Percentiles rank a stretch among this genome's conserved stretches.
Conservation (phyloP, 2,888 invertebrate genomes). For the Sesia apiformis region DNA sequence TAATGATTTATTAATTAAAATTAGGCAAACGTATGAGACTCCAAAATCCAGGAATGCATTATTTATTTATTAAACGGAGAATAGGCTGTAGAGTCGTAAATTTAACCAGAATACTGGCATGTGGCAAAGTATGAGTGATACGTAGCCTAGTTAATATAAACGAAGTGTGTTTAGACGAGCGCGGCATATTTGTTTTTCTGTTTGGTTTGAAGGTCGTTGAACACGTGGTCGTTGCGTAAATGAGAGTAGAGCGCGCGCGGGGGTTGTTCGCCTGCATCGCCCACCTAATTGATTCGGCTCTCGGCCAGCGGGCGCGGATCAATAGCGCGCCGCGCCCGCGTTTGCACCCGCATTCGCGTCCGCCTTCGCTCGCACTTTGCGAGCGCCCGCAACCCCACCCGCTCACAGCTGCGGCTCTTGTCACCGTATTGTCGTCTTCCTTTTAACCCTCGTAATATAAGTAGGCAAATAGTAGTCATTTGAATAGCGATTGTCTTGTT, state of each 20-base stretch:
- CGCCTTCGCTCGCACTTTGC: constrained; percentile 4
- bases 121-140: not conserved
- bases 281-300: constrained; percentile 25
- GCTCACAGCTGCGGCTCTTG: too few relatives aligned
- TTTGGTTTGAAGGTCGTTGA: constrained; percentile 36
- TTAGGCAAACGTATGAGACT: too few relatives aligned
- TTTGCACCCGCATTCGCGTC: constrained; percentile 21
- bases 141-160: not conserved
- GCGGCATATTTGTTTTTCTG: not conserved
- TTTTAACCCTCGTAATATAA: too few relatives aligned
- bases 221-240: constrained; percentile 44
- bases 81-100: too few relatives aligned
- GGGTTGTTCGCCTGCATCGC: constrained; percentile 21
- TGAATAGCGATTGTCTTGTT: too few relatives aligned
- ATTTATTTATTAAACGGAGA: too few relatives aligned
- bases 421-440: too few relatives aligned
- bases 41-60: too few relatives aligned
- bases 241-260: constrained; percentile 23
- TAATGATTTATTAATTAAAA: too few relatives aligned
- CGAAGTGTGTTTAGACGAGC: not conserved
- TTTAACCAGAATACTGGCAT: not conserved
- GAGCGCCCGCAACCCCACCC: too few relatives aligned
- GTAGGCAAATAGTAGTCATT: too few relatives aligned
- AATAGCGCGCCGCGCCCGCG: constrained; percentile 25
- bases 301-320: constrained; percentile 15